phyloP scores from a whole-genome alignment of 2,113 vertebrate genomes.

The Mionectes macconnelli region DNA sequence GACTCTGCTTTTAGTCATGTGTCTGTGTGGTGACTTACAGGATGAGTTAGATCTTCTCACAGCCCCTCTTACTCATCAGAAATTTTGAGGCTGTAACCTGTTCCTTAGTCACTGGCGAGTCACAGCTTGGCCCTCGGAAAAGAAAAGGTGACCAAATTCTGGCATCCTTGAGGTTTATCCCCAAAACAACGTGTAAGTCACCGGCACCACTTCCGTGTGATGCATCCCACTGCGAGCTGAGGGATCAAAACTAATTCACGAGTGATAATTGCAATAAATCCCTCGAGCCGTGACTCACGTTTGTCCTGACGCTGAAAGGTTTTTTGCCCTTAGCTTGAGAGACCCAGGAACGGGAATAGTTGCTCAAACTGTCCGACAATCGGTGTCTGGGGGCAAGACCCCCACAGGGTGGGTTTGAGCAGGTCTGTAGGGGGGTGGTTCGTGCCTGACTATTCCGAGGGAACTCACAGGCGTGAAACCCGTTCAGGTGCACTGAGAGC shows the following conservation, averaged over 20 bases:
- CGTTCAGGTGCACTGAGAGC: background rate
- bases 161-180: background rate
- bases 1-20: background rate
- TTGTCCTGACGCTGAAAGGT: no score
- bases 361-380: background rate
- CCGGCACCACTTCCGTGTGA: accelerated
- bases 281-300: background rate
- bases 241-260: background rate
- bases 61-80: constrained; percentile 27
- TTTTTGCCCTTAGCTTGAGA: background rate
- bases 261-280: background rate
- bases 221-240: accelerated
- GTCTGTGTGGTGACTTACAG: background rate
- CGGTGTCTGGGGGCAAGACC: background rate
- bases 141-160: background rate
- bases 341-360: background rate
- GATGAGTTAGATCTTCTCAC: background rate
- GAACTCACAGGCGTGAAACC: background rate
- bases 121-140: background rate
- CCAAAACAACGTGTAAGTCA: background rate
- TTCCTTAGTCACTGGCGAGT: constrained; percentile 17
- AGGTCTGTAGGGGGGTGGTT: accelerated
- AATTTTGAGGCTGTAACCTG: background rate
- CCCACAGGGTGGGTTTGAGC: accelerated
- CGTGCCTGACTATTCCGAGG: background rate